Evolutionary conservation across 2,888 invertebrate species (phyloP).

Genomic region (Antheraea assamensis): DNA sequence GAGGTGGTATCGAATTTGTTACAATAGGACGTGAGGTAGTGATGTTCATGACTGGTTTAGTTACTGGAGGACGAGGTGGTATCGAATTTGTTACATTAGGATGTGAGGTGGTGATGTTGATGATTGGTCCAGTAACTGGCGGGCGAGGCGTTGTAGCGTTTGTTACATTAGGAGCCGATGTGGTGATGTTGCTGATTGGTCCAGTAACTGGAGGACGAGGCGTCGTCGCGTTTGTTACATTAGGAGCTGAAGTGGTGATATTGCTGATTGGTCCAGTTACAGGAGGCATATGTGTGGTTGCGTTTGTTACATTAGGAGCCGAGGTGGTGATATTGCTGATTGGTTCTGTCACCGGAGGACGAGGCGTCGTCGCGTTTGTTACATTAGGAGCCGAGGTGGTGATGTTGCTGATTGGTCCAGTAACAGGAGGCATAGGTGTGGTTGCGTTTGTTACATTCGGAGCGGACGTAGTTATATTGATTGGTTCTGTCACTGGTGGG

Average conservation of each 20-base stretch:
- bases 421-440: neutral
- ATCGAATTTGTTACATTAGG: neutral
- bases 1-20: neutral
- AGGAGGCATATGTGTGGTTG: neutral
- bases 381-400: neutral
- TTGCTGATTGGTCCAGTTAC: neutral
- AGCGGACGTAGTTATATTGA: neutral
- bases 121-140: neutral
- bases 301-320: neutral
- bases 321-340: neutral
- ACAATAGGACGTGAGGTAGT: neutral
- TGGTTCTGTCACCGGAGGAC: neutral
- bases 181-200: neutral
- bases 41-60: neutral
- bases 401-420: neutral
- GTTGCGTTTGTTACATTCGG: slow-evolving; percentile 3
- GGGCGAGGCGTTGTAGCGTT: neutral
- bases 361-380: neutral
- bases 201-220: neutral
- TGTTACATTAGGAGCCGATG: neutral
- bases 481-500: neutral
- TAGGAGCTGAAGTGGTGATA: neutral
- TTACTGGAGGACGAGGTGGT: neutral
- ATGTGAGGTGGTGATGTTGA: neutral
- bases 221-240: neutral